These are phyloP conservation scores for Bolinopsis microptera DNA, from an alignment of 37 sponge, comb jelly and placozoan genomes.

Conservation along the genomic window DNA sequence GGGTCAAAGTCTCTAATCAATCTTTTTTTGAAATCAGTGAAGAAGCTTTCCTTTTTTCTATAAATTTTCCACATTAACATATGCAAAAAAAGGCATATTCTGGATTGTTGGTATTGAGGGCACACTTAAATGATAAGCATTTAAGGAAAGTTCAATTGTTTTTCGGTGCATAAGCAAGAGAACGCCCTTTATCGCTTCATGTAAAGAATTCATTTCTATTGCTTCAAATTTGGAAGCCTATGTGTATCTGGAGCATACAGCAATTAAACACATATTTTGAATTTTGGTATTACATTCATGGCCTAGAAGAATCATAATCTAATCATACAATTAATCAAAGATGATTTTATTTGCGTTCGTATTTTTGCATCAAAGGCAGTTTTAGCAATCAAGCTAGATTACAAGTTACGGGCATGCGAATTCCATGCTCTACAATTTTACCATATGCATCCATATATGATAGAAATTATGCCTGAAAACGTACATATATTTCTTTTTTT, in stretches of 20 bases:
- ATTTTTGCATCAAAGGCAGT: neutral
- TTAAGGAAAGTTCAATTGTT: neutral
- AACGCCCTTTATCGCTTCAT: neutral
- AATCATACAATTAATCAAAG: neutral
- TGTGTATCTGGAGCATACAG: neutral
- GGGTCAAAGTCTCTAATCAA: neutral
- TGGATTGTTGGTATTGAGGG: too few species aligned
- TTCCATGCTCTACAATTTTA: neutral
- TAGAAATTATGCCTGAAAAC: neutral
- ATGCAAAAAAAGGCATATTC: neutral
- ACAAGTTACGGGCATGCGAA: neutral
- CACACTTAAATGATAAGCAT: neutral
- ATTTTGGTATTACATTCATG: neutral
- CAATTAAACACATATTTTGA: neutral
- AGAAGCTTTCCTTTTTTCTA: neutral
- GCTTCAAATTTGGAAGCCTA: neutral
- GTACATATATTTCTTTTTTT: neutral
- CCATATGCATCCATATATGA: neutral
- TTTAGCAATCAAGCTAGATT: neutral
- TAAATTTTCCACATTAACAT: neutral
- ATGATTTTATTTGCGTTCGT: neutral
- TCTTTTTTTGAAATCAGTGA: neutral
- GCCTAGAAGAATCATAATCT: too few species aligned
- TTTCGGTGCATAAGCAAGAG: neutral
- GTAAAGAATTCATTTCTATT: neutral